A percentile compares a stretch with the other conserved stretches of the same genome.
Evolutionary conservation across 2,113 vertebrate genomes (phyloP).

Genomic region (Lophura nycthemera): DNA sequence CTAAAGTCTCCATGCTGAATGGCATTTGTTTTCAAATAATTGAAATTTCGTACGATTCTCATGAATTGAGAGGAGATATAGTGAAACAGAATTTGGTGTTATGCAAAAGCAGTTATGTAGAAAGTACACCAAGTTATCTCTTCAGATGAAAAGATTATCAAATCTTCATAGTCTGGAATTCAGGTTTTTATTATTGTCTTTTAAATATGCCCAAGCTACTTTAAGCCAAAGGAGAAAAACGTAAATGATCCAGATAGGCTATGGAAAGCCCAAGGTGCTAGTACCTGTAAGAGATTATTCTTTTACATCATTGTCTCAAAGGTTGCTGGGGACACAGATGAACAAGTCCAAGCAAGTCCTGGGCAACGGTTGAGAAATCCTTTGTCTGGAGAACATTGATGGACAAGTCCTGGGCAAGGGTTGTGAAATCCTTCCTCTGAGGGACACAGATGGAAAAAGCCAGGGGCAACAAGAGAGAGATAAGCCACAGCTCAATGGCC

Average conservation of each 20-base stretch:
- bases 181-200: neutral
- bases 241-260: neutral
- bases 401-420: too few species aligned
- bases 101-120: neutral
- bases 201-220: neutral
- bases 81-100: slow-evolving; percentile 25
- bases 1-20: neutral
- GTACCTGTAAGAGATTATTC: neutral
- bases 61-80: neutral
- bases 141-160: neutral
- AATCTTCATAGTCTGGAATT: neutral
- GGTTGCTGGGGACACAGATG: too few species aligned
- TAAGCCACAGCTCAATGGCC: too few species aligned
- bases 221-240: neutral
- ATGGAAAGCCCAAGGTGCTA: neutral
- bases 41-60: neutral
- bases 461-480: too few species aligned
- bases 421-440: too few species aligned
- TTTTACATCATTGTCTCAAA: too few species aligned
- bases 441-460: too few species aligned
- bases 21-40: neutral
- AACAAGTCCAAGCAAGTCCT: too few species aligned
- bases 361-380: too few species aligned
- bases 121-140: neutral
- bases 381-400: too few species aligned